These are phyloP conservation scores for Aphaenogaster rudis DNA, from an alignment of 1,140 invertebrate genomes.

Conservation along the genomic window DNA sequence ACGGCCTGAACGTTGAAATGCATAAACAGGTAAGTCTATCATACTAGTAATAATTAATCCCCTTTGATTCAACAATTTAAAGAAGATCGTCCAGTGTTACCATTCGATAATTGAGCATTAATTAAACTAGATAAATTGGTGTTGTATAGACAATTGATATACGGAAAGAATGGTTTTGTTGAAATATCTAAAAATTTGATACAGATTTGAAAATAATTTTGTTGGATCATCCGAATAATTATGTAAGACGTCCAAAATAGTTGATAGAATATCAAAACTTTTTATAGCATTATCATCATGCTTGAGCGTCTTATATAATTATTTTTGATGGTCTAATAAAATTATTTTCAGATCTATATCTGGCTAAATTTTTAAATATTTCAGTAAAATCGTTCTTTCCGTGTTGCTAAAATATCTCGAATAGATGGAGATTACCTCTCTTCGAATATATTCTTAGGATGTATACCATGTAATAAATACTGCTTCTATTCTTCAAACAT, in stretches of 20 bases:
- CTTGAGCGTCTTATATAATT: no score
- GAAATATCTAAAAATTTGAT: no score
- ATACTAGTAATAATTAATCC: conserved; percentile 21
- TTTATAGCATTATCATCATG: no score
- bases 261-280: no score
- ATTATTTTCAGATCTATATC: no score
- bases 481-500: neutral
- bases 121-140: neutral
- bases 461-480: neutral
- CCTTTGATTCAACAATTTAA: neutral
- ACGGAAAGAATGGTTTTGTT: no score
- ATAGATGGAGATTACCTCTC: neutral
- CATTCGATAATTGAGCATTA: neutral
- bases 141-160: neutral
- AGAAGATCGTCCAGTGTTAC: neutral
- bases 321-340: no score
- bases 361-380: no score
- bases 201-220: no score
- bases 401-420: conserved; percentile 10
- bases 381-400: no score
- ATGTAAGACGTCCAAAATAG: no score
- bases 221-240: no score
- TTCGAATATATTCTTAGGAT: neutral
- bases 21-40: conserved; percentile 91
- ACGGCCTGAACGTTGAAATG: conserved; percentile 94